phyloP scores from a whole-genome alignment of 1,140 invertebrate genomes.

The Sarcophaga bullata region DNA sequence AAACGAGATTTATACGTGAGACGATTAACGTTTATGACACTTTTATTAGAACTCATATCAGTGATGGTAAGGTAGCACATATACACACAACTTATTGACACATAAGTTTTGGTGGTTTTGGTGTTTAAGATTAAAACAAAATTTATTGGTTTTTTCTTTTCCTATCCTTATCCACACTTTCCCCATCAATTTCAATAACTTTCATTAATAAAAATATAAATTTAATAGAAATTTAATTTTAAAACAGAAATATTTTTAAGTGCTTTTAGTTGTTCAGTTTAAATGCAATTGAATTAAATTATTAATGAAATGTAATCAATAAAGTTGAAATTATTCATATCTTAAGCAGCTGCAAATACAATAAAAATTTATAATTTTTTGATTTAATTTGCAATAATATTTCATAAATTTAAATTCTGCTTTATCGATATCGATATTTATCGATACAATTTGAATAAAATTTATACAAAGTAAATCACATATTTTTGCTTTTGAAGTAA shows the following conservation, averaged over 20 bases:
- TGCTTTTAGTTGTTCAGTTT: not conserved
- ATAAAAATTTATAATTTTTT: no score
- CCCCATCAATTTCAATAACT: no score
- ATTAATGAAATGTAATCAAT: not conserved
- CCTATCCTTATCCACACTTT: not conserved
- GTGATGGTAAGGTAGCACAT: no score
- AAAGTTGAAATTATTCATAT: not conserved
- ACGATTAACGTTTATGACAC: slow-evolving; percentile 21
- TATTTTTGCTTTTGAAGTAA: no score
- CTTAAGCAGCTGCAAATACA: no score
- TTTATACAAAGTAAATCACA: no score
- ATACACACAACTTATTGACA: not conserved
- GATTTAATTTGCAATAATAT: no score
- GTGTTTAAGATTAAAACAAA: slow-evolving; percentile 10
- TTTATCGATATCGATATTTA: no score
- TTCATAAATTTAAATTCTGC: no score
- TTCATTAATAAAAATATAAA: no score
- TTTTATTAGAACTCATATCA: not conserved
- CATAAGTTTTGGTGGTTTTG: not conserved
- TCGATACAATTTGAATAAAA: no score
- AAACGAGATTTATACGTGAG: not conserved
- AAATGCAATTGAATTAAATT: not conserved
- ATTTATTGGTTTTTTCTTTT: slow-evolving; percentile 3
- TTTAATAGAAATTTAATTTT: no score
- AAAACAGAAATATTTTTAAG: not conserved